Evolutionary conservation across 2,797 vertebrate genomes (phyloP), one percentile per base, ranked within the genome.

Genomic region (Crocodylus rhombifer): DNA sequence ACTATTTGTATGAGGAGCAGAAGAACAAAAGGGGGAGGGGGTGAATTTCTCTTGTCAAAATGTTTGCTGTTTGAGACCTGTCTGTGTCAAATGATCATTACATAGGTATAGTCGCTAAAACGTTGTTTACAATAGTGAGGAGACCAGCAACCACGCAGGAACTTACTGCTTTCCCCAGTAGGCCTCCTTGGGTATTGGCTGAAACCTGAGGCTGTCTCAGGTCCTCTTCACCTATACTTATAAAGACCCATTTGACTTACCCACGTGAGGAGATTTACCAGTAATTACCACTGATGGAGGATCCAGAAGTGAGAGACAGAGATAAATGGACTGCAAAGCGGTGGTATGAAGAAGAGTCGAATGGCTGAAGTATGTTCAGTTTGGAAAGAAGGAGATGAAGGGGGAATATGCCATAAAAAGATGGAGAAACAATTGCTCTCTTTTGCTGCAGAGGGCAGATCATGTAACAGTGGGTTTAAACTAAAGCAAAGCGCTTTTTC

Each of bases 21-120:
- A 93, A 84, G 58, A 73, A 77, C 81, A 80, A 91, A 92, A 90
- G 23, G 92, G 51, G 90, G 60, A 92, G 69, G 20, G n/a, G 36
- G 23, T 51, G 67, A 95, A 94, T 90, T 93, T 95, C 63, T 75
- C 78, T 71, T 93, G 88, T 95, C 95, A 95, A 95, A 96, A 94
- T 91, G 91, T 96, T 97, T 96, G 73, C 65, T 94, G 77, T 87
- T 94, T 94, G 81, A 84, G 85, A 90, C 73, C 74, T 57, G 28
- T 85, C 55, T 96, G 89, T 95, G 79, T 62, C 74, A 86, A 94
- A 85, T 76, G 33, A 91, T 95, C 87, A 77, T 79, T 80, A 76
- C 42, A 77, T 94, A 93, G 2, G 28, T 80, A 36, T 64, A 93
- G 80, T 73, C 20, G 82, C 74, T 84, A 67, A 90, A 88, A 91